A percentile compares a stretch with the other conserved stretches of the same genome.
phyloP scores from a whole-genome alignment of 1,140 invertebrate genomes.

The Globodera rostochiensis region DNA sequence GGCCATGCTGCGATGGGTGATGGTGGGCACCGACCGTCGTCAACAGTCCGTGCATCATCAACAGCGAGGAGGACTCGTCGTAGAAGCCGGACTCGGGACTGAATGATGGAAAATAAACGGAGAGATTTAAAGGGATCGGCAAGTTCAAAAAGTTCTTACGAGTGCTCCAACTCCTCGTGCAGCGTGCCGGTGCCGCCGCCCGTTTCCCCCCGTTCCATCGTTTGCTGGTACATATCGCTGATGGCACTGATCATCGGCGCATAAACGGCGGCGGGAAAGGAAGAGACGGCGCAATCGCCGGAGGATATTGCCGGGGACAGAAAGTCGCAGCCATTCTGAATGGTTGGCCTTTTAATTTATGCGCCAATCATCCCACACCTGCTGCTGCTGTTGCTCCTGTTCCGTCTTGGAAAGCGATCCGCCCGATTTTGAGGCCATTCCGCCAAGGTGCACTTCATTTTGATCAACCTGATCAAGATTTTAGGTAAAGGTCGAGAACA shows the following conservation, averaged over 20 bases:
- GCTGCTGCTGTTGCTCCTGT: neutral
- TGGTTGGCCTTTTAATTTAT: neutral
- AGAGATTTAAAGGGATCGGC: too few species aligned
- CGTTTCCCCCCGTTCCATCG: neutral
- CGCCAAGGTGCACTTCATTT: neutral
- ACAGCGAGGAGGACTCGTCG: slow-evolving; percentile 7
- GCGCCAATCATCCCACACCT: neutral
- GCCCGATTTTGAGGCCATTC: neutral
- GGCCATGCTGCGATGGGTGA: neutral
- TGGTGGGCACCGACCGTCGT: neutral
- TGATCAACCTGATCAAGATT: neutral
- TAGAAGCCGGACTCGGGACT: slow-evolving; percentile 8
- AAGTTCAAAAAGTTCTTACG: neutral
- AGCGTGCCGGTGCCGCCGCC: neutral
- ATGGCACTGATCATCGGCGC: neutral
- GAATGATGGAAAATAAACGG: neutral
- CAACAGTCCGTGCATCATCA: slow-evolving; percentile 1
- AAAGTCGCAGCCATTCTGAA: neutral
- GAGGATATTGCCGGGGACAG: neutral
- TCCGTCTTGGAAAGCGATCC: neutral
- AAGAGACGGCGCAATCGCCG: neutral
- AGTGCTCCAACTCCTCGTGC: neutral
- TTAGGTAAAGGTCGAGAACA: too few species aligned
- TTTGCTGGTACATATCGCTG: neutral
- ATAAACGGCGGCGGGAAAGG: neutral